Evolutionary conservation across 92 coral and sea anemone species (phyloP).

Genomic region (Virgularia gustaviana): DNA sequence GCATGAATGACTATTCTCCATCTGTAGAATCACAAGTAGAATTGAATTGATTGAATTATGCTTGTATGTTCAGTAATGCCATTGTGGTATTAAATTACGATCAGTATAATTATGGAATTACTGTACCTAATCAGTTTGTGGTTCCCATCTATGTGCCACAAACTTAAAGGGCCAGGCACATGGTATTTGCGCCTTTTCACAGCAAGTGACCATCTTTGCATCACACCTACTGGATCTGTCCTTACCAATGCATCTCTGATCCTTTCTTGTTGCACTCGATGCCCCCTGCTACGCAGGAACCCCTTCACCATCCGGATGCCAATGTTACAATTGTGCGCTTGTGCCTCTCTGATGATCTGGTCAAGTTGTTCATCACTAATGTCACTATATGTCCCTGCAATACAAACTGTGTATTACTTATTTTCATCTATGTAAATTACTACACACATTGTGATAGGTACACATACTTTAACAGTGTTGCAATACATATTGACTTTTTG

Average conservation of each 20-base stretch:
- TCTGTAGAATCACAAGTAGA: constrained; percentile 25
- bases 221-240: constrained; percentile 58
- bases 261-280: constrained; percentile 54
- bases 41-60: no score
- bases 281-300: constrained; percentile 48
- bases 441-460: no score
- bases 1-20: constrained; percentile 52
- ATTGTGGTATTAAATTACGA: neutral
- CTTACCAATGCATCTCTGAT: constrained; percentile 54
- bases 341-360: constrained; percentile 39
- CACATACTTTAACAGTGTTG: no score
- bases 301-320: constrained; percentile 46
- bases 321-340: constrained; percentile 35
- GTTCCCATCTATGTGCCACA: constrained; percentile 62
- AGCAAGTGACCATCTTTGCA: constrained; percentile 49
- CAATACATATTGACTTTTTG: no score
- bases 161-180: constrained; percentile 52
- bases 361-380: constrained; percentile 48
- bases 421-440: no score
- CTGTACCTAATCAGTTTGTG: constrained; percentile 61
- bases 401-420: no score
- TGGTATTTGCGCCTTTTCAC: constrained; percentile 52
- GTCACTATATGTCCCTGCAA: constrained; percentile 39
- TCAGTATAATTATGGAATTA: neutral
- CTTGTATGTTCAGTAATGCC: no score